These are phyloP conservation scores for Phenganax subtilis DNA, from an alignment of 92 coral and sea anemone genomes.

Conservation along the genomic window DNA sequence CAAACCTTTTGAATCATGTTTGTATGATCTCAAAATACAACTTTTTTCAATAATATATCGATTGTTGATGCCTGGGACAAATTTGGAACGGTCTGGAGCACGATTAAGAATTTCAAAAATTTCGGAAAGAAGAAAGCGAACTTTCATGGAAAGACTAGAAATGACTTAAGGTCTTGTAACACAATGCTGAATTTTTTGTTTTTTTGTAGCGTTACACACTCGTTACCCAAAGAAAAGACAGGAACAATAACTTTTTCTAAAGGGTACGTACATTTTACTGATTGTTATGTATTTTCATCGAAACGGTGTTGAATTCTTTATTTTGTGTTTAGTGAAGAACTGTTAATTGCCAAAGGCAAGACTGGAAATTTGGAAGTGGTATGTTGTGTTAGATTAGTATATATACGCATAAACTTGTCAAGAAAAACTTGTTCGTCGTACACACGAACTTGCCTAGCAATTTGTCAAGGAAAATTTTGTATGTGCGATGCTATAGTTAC, in stretches of 20 bases:
- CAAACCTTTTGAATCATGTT: too few species aligned
- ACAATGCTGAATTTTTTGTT: background rate
- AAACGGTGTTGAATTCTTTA: background rate
- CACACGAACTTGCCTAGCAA: too few species aligned
- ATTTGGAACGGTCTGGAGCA: too few species aligned
- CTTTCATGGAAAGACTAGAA: background rate
- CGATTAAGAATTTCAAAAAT: too few species aligned
- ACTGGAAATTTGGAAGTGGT: constrained; percentile 85
- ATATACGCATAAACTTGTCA: background rate
- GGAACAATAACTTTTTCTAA: constrained; percentile 74
- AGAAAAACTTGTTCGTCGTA: too few species aligned
- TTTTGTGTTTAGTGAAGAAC: constrained; percentile 50
- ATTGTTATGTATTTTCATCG: background rate
- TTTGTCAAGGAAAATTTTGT: background rate
- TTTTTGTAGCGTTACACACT: constrained; percentile 68
- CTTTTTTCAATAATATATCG: too few species aligned
- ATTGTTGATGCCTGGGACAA: too few species aligned
- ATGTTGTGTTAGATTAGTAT: constrained; percentile 34
- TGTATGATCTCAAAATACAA: too few species aligned
- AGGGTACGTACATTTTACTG: constrained; percentile 56
- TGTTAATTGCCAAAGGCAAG: constrained; percentile 66
- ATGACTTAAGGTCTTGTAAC: background rate
- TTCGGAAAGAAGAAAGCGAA: background rate
- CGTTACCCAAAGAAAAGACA: constrained; percentile 65
- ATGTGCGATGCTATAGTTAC: too few species aligned